Evolutionary conservation across 2,888 invertebrate species (phyloP).

Genomic region (Lapara coniferarum): DNA sequence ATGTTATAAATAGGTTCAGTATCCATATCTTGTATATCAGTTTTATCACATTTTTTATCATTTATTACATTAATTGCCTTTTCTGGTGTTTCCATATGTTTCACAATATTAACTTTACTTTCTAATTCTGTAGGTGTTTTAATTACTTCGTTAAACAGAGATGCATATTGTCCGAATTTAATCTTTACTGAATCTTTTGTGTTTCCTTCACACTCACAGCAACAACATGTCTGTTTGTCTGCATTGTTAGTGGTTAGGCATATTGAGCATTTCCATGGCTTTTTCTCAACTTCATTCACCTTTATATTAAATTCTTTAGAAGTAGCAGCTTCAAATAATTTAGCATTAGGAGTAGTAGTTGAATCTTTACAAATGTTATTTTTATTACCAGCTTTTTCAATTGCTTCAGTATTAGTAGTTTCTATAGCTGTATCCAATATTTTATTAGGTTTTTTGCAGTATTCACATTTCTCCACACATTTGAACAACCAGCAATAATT

Average conservation of each 20-base stretch:
- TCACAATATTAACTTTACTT: not conserved
- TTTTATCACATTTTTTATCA: constrained; percentile 35
- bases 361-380: not conserved
- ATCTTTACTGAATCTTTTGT: constrained; percentile 6
- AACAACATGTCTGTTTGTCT: constrained; percentile 49
- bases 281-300: constrained; percentile 10
- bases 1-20: not conserved
- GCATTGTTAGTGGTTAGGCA: constrained; percentile 52
- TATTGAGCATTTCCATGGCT: constrained; percentile 55
- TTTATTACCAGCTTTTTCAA: not conserved
- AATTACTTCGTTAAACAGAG: not conserved
- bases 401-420: not conserved
- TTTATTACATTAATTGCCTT: constrained; percentile 29
- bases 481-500: constrained; percentile 57
- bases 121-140: constrained; percentile 21
- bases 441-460: constrained; percentile 46
- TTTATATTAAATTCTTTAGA: not conserved
- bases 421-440: not conserved
- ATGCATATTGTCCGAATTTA: constrained; percentile 28
- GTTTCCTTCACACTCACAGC: constrained; percentile 50
- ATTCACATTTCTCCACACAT: constrained; percentile 46
- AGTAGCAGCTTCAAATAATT: not conserved
- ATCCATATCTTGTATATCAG: constrained; percentile 19
- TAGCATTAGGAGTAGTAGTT: not conserved
- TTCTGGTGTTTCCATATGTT: constrained; percentile 24